A percentile compares a stretch with the other conserved stretches of the same genome.
Evolutionary conservation across 2,888 invertebrate species (phyloP).

Genomic region (Orthonevra nobilis): DNA sequence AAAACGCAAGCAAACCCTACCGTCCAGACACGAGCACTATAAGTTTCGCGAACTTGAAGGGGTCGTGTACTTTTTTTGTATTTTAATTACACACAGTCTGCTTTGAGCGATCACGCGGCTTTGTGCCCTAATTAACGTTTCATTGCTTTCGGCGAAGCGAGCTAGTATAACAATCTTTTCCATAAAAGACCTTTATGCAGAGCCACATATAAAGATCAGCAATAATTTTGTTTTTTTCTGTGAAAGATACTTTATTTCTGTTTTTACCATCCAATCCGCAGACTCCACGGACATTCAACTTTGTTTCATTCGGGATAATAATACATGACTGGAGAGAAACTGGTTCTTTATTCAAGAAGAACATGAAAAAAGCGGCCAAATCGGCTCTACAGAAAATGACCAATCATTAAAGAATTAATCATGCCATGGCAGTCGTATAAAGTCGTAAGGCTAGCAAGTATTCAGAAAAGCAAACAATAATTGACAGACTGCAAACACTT

Average conservation of each 20-base stretch:
- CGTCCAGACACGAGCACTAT: neutral
- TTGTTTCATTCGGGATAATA: constrained; percentile 1
- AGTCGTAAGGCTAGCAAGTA: constrained; percentile 1
- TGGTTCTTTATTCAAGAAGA: constrained; percentile 5
- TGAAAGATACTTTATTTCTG: constrained; percentile 8
- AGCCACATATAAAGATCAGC: too few relatives aligned
- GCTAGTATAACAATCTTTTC: constrained; percentile 10
- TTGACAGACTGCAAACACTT: constrained; percentile 24
- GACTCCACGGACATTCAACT: constrained; percentile 8
- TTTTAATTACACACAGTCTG: constrained; percentile 14
- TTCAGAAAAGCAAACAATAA: neutral
- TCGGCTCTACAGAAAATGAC: neutral
- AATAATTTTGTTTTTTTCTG: too few relatives aligned
- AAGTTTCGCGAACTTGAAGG: neutral
- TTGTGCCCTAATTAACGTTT: constrained; percentile 15
- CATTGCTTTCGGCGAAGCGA: neutral
- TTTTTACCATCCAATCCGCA: neutral
- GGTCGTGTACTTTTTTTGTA: constrained; percentile 11
- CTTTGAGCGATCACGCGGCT: neutral
- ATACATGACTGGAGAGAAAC: constrained; percentile 7
- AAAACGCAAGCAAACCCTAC: too few relatives aligned
- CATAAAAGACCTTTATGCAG: neutral
- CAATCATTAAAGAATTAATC: neutral
- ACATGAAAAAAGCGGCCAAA: neutral
- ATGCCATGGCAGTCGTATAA: neutral